Base-by-base conservation (phyloP, 2,888 invertebrate species). In the Gryllus longicercus region DNA sequence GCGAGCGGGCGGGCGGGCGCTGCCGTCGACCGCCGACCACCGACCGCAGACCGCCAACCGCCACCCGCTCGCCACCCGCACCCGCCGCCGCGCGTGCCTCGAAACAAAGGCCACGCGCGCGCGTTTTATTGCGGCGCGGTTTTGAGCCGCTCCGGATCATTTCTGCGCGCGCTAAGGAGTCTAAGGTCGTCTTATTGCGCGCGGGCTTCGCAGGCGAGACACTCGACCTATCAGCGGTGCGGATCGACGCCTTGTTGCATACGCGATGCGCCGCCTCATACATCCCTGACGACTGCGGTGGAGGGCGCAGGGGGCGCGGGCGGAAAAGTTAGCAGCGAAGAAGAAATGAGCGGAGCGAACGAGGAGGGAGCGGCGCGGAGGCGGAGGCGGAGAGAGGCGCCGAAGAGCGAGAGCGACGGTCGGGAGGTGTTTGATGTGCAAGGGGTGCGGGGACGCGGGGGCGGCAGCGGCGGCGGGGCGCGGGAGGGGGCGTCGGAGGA, bases 291-390 rank as follows among this genome's bases (percentile, higher is more conserved):
- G 63, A 63, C 63, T 14, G 63, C 63, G n/a, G 63, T 4, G 51
- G 51, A 1, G 12, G 14, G 14, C 63, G 63, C 1, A 14, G 16
- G 84, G 84, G 85, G 84, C 84, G 63, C 63, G 63, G n/a, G 16
- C 63, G 38, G 38, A 63, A 63, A 63, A 63, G 63, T 63, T 63
- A 63, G 63, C n/a, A 63, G 63, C 63, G 63, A 63, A 63, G 63
- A 63, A 63, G 63, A 63, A 63, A 63, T 63, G 63, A 63, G 63
- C 63, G 63, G 14, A 21, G 49, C 77, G 79, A 75, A 49, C 16
- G 74, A 50, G 80, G n/a, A 74, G 63, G 16, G n/a, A n/a, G 63
- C 63, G 80, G 79, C 76, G 78, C 50, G 50, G 50, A 25, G 78
- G 50, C n/a, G 63, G 77, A 77, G 63, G 74, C 51, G 50, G 50